phyloP scores from a whole-genome alignment of 2,113 vertebrate genomes.

The Myotis lucifugus region DNA sequence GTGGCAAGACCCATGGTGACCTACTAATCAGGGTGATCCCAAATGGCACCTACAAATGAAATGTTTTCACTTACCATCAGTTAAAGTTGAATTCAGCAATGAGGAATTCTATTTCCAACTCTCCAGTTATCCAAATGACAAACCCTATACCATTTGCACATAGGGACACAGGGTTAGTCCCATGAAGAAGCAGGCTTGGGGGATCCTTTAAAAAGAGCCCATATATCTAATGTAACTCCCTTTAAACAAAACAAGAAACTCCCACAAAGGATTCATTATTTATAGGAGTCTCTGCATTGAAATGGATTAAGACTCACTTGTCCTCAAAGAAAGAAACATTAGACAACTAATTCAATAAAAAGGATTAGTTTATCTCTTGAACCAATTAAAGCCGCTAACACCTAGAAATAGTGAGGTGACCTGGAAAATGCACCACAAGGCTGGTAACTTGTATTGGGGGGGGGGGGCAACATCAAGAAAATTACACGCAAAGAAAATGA shows the following conservation, averaged over 20 bases:
- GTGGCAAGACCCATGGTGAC: not conserved
- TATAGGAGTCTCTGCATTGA: conserved; percentile 28
- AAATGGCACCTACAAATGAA: not conserved
- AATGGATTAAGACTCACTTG: conserved; percentile 58
- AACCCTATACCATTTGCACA: not conserved
- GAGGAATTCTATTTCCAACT: conserved; percentile 26
- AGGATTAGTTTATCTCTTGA: conserved; percentile 60
- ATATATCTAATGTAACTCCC: not conserved
- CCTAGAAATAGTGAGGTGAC: not conserved
- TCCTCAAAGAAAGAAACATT: conserved; percentile 49
- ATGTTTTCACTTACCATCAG: not conserved
- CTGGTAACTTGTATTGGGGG: not conserved
- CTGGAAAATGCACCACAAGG: not conserved
- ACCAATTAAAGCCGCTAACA: conserved; percentile 45
- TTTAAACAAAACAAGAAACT: conserved; percentile 25
- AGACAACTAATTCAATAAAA: conserved; percentile 62
- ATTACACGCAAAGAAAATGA: not conserved
- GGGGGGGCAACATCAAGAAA: not conserved
- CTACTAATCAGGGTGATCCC: not conserved
- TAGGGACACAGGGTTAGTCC: not conserved
- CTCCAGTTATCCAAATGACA: not conserved
- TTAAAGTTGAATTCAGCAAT: not conserved
- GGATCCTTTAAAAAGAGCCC: not conserved
- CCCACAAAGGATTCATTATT: conserved; percentile 54
- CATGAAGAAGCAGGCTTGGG: not conserved